Evolutionary conservation across 2,888 invertebrate species (phyloP), one percentile per base, ranked within the genome.

Genomic region (Calliphora vomitoria): DNA sequence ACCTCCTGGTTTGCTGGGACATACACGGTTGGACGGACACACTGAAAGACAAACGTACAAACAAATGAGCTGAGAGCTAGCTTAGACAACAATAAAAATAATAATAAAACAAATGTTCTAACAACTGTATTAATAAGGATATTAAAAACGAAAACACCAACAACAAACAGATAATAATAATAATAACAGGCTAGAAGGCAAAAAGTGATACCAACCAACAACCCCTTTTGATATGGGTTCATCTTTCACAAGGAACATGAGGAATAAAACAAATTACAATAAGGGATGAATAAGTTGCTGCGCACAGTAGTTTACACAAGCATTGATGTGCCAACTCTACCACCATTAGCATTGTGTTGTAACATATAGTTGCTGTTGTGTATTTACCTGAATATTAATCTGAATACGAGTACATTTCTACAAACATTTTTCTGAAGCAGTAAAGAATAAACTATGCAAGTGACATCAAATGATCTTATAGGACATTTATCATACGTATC

Each of bases 101-200:
- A 81, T 78, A 74, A 88, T 69, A 69, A 84, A 82, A 81, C 84
- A 82, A 88, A 86, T 85, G 78, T 79, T 82, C 68, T 75, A 84
- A 82, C 74, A 85, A 85, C 68, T 80, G 78, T 78, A 82, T 85
- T 78, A 87, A 85, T 78, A 82, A 78, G 85, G 80, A 76, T 72
- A 83, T 83, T 83, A 83, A 83, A 44, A 78, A 15, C 58, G 8
- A 53, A 38, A 31, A 35, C 18, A 66, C 15, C 75, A 86, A 91
- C 90, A 90, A 47, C 50, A 91, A 91, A 90, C 89, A 13, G 44
- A 44, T 13, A 44, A 44, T 44, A 44, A 41, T 89, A 90, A 78
- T 64, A 83, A 62, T 53, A 78, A 78, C 78, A 71, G 83, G 55
- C 69, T 82, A 13, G 68, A 18, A 66, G 25, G 55, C 20, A 64